Base-by-base conservation (phyloP, 2,113 vertebrate species). In the Clarias magur region DNA sequence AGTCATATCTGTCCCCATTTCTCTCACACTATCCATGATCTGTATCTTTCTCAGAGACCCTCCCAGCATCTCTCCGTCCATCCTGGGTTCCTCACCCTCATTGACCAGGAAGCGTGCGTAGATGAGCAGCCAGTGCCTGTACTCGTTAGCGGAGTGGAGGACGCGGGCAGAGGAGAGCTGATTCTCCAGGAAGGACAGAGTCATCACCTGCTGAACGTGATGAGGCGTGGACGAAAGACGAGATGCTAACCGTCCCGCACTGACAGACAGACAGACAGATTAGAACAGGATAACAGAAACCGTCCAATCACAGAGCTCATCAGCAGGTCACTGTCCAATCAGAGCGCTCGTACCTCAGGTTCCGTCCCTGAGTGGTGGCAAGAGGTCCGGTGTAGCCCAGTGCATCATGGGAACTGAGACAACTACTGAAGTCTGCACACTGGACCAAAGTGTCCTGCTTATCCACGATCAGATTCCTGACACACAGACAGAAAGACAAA, bases 81-180 rank as follows among this genome's bases (percentile, higher is more conserved):
- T 30, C 15, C 76, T 8, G 23, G 4, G 3, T 79, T 23, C 87
- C 90, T 90, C 84, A 99, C 98, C 98, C 96, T 99, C 98, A n/a
- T 97, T 98, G 88, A 99, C 98, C 0, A 99, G 96, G 94, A 98
- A 99, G 79, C 97, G 96, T 80, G 97, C 96, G 91, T 99, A 99
- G 94, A 99, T 96, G 91, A 99, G 97, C 91, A 99, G 96, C 98
- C 97, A 99, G 93, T 99, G 97, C 85, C 96, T 96, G 89, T 99
- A 99, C 92, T 99, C 98, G 0, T 96, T 95, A 84, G 96, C 95
- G 27, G 98, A 99, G 48, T 96, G 97, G 89, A 99, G 93, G 0
- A 93, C 95, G 83, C 97, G 95, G 0, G 97, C 96, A 0, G 97
- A 95, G 0, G 96, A 97, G 78, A 99, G 95, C 95, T 99, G 98